phyloP scores from a whole-genome alignment of 2,797 vertebrate genomes.

The Etheostoma perlongum region DNA sequence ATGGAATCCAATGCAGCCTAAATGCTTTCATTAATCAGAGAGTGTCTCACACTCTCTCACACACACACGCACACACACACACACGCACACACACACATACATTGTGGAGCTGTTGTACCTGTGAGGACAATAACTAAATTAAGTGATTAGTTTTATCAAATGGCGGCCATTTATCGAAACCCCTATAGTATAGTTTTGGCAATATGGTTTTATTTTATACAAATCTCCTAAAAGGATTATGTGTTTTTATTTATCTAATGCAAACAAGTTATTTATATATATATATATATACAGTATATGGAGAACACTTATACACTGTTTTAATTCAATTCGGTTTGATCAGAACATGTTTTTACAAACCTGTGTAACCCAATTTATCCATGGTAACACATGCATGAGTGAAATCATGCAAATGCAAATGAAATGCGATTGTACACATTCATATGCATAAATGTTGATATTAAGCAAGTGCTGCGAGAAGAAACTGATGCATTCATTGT shows the following conservation, averaged over 20 bases:
- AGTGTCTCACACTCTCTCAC: conserved; percentile 47
- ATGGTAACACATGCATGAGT: not conserved
- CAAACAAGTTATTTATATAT: not conserved
- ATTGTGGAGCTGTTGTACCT: conserved; percentile 42
- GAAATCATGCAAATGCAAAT: not conserved
- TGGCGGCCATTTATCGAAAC: not conserved
- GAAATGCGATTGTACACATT: not conserved
- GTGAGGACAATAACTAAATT: conserved; percentile 52
- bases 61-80: conserved; percentile 20
- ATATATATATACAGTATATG: not conserved
- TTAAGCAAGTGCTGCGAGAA: conserved; percentile 1
- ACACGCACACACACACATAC: conserved; percentile 37
- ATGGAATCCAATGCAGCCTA: conserved; percentile 78
- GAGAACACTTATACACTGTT: not conserved
- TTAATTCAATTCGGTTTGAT: not conserved
- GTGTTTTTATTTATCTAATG: conserved; percentile 1
- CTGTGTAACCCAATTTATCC: not conserved
- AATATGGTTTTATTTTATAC: not conserved
- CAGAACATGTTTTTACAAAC: conserved; percentile 6
- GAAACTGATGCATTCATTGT: not conserved
- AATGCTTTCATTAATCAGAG: conserved; percentile 83
- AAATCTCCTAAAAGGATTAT: not conserved
- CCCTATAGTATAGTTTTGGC: not conserved
- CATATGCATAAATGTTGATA: not conserved
- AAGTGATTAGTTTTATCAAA: conserved; percentile 33